Conservation (phyloP, 2,797 vertebrate species). For the Ctenopoma multispine region DNA sequence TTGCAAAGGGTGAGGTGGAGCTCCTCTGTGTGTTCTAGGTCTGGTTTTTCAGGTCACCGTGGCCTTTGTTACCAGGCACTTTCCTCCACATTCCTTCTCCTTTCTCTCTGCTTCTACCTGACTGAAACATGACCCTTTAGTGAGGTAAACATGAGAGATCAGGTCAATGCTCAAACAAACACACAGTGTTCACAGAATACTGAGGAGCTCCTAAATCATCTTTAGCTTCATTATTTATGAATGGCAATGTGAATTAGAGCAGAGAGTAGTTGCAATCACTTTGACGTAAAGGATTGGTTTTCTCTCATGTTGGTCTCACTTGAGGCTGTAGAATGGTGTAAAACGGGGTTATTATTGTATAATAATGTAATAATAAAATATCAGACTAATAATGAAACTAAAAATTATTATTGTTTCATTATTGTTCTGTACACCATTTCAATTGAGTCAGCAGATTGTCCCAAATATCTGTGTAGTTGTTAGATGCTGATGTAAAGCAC, state of each 20-base stretch:
- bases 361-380: too few relatives aligned
- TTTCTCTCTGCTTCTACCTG: not conserved
- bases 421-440: too few relatives aligned
- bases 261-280: not conserved
- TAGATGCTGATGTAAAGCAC: too few relatives aligned
- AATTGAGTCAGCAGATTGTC: too few relatives aligned
- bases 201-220: not conserved
- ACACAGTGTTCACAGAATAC: slow-evolving; percentile 11
- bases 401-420: too few relatives aligned
- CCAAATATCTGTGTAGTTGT: too few relatives aligned
- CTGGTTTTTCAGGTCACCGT: not conserved
- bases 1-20: not conserved
- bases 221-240: not conserved
- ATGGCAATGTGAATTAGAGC: not conserved
- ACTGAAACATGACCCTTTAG: slow-evolving; percentile 37
- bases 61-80: not conserved
- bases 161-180: slow-evolving; percentile 22
- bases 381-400: too few relatives aligned
- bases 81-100: not conserved
- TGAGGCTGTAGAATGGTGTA: not conserved
- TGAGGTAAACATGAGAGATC: slow-evolving; percentile 26
- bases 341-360: too few relatives aligned
- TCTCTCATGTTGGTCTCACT: not conserved
- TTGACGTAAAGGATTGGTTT: not conserved
- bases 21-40: not conserved